Percentiles rank a stretch among this genome's conserved stretches.
Evolutionary conservation across 1,140 invertebrate genomes (phyloP).

Genomic region (Mactra quadrangularis): DNA sequence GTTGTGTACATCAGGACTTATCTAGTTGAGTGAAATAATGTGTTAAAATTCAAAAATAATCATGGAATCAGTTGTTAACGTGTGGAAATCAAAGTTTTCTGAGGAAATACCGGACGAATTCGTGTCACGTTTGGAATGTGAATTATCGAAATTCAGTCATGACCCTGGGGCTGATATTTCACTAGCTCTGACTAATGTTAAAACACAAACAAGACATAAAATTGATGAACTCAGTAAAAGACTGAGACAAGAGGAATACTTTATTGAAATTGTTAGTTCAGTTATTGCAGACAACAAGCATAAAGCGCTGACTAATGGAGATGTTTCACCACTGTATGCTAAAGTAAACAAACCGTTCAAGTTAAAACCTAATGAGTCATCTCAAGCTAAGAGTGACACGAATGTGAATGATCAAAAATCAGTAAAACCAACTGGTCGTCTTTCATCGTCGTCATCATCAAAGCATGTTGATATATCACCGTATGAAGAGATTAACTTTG

Average conservation of each 20-base stretch:
- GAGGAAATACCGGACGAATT: slow-evolving; percentile 42
- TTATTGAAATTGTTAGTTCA: slow-evolving; percentile 19
- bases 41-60: not conserved
- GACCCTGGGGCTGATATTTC: slow-evolving; percentile 20
- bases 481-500: slow-evolving; percentile 46
- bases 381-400: not conserved
- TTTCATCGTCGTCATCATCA: not conserved
- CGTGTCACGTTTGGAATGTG: slow-evolving; percentile 55
- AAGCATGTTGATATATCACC: not conserved
- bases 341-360: slow-evolving; percentile 55
- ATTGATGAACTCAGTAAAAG: slow-evolving; percentile 19
- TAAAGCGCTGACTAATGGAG: not conserved
- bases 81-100: slow-evolving; percentile 32
- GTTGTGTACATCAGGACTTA: no score
- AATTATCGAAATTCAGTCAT: slow-evolving; percentile 23
- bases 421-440: not conserved
- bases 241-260: slow-evolving; percentile 44
- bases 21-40: no score
- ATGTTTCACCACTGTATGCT: slow-evolving; percentile 40
- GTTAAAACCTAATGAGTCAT: slow-evolving; percentile 6
- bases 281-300: not conserved
- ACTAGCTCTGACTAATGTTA: slow-evolving; percentile 14
- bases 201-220: slow-evolving; percentile 2
- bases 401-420: not conserved
- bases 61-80: slow-evolving; percentile 12